Conservation (phyloP, 2,113 vertebrate species). For the Sialia sialis region DNA sequence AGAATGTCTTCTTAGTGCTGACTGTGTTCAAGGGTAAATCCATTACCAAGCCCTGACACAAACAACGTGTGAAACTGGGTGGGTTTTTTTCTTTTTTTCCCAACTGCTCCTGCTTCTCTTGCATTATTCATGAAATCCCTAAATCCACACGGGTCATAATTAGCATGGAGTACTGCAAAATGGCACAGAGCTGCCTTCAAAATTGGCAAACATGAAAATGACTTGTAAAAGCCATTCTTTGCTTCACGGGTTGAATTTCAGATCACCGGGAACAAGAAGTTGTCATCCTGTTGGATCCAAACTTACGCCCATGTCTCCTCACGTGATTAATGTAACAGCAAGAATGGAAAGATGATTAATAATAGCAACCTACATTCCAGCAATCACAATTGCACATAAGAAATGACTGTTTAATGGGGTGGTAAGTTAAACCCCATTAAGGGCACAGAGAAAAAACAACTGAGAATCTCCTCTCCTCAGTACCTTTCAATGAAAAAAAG, state of each 20-base stretch:
- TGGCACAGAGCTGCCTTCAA: background rate
- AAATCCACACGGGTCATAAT: conserved; percentile 12
- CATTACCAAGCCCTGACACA: conserved; percentile 32
- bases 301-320: background rate
- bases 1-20: conserved; percentile 28
- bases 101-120: background rate
- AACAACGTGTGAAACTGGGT: background rate
- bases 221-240: conserved; percentile 31
- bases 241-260: background rate
- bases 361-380: conserved; percentile 52
- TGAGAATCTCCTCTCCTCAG: background rate
- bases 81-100: background rate
- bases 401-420: conserved; percentile 52
- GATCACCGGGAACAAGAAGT: background rate
- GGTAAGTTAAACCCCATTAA: conserved; percentile 34
- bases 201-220: conserved; percentile 27
- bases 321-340: conserved; percentile 24
- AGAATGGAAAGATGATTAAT: conserved; percentile 33
- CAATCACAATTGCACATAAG: conserved; percentile 49
- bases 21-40: conserved; percentile 8
- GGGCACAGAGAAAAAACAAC: background rate
- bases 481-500: background rate
- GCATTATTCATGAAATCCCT: conserved; percentile 14
- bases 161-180: conserved; percentile 26
- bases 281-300: conserved; percentile 3